Evolutionary conservation across 37 sponge, comb jelly and placozoan species (phyloP), one percentile per base, ranked within the genome.

Genomic region (Halichondria panicea): DNA sequence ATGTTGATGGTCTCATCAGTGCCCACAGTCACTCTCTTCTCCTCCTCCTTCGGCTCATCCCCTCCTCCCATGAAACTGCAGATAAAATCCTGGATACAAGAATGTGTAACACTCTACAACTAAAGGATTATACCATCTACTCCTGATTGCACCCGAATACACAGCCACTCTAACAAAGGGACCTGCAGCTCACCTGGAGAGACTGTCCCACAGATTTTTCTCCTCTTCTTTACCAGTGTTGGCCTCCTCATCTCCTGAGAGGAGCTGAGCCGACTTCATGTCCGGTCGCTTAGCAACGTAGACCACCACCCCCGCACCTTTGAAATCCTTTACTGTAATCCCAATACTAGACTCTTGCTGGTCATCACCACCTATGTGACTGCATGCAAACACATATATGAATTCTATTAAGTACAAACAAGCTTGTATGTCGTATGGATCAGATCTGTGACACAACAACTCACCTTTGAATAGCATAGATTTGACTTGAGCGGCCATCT

Each of bases 1-100:
- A 97, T 80, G 53, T 97, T 88, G 68, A 97, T 97, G 24, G 84
- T 89, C 18, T 90, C 91, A 74, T 93, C 82, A 28, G 66, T 44
- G 2, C 69, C 27, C 32, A 66, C 56, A 12, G 1, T 40, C 7
- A 22, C n/a, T 2, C 2, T 21, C 33, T 40, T 3, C 45, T 60
- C 54, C 41, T 66, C 65, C 32, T 63, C 65, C 53, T 63, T 65
- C 0, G 3, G 53, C 25, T 55, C 60, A 15, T 19, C 74, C 8
- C 36, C 59, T 21, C 58, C 74, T 25, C 57, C 61, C 4, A 70
- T 43, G 25, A 70, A 70, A 34, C 71, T 70, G 46, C 13, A 19
- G 8, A 21, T 21, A 19, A 70, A 19, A 43, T 7, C n/a, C n/a
- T n/a, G n/a, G n/a, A n/a, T n/a, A n/a, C n/a, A n/a, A n/a, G n/a